phyloP scores from a whole-genome alignment of 2,797 vertebrate genomes.

The Chanos chanos region DNA sequence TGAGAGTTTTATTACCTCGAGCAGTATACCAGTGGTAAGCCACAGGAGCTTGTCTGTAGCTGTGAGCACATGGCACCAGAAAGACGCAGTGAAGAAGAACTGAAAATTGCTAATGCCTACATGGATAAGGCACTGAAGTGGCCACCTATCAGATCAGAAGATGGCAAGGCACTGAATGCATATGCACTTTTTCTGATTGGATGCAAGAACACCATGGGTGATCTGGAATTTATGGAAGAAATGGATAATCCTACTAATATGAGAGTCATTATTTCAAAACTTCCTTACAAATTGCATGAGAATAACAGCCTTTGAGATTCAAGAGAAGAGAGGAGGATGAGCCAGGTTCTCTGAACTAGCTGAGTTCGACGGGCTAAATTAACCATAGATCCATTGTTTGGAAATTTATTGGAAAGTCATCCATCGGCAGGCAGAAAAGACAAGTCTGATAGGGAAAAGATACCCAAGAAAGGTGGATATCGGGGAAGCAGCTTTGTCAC shows the following conservation, averaged over 20 bases:
- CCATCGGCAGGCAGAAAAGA: not conserved
- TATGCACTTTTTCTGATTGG: slow-evolving; percentile 6
- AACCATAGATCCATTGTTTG: slow-evolving; percentile 13
- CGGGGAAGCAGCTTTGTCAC: not conserved
- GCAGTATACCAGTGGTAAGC: slow-evolving; percentile 16
- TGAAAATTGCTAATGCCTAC: slow-evolving; percentile 8
- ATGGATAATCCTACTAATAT: slow-evolving; percentile 30
- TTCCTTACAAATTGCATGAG: slow-evolving; percentile 11
- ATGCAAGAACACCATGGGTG: slow-evolving; percentile 12
- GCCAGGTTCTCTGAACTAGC: slow-evolving; percentile 12
- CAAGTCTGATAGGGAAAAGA: not conserved
- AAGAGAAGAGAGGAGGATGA: not conserved
- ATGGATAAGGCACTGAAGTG: slow-evolving; percentile 24
- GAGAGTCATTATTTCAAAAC: slow-evolving; percentile 3
- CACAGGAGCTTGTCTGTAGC: slow-evolving; percentile 11
- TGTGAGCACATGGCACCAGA: slow-evolving; percentile 25
- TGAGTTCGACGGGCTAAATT: slow-evolving; percentile 15
- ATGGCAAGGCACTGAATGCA: not conserved
- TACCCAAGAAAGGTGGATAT: not conserved
- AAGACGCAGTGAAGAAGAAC: slow-evolving; percentile 11
- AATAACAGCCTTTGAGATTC: slow-evolving; percentile 7
- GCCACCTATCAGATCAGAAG: slow-evolving; percentile 10
- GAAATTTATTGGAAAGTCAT: slow-evolving; percentile 4
- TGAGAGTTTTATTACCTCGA: slow-evolving; percentile 22
- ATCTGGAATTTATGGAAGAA: slow-evolving; percentile 25